Conservation (phyloP, 2,888 invertebrate genomes). For the Cancer borealis region DNA sequence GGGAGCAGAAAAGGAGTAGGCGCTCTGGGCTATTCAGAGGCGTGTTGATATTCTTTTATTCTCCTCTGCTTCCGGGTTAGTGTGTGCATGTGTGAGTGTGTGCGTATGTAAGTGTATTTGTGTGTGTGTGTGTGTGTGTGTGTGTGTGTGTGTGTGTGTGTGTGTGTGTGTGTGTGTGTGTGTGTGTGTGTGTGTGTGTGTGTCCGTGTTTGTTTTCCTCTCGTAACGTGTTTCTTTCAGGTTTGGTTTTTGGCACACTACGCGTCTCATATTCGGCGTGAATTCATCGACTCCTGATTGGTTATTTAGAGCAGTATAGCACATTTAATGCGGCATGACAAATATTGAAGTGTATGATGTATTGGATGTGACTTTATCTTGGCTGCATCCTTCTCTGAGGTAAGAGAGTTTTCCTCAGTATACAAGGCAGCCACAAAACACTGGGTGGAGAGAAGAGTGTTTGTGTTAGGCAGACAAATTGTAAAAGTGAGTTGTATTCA, state of each 20-base stretch:
- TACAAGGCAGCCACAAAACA: neutral
- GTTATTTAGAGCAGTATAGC: neutral
- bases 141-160: constrained; percentile 40
- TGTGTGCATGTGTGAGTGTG: constrained; percentile 17
- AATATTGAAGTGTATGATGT: neutral
- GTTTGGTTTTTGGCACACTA: too few species aligned
- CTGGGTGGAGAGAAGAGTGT: neutral
- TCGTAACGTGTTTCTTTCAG: too few species aligned
- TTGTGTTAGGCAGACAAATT: neutral
- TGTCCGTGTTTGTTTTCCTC: too few species aligned
- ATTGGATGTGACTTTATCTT: neutral
- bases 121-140: constrained; percentile 33
- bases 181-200: constrained; percentile 12
- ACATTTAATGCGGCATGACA: neutral
- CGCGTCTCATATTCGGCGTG: too few species aligned
- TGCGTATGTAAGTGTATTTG: constrained; percentile 10
- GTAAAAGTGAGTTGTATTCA: neutral
- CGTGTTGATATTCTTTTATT: constrained; percentile 1
- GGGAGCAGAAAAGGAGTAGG: neutral
- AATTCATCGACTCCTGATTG: too few species aligned
- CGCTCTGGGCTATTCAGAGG: neutral
- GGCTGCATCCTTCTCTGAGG: neutral
- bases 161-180: constrained; percentile 29
- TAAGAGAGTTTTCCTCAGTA: neutral
- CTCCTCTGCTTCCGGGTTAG: neutral